Evolutionary conservation across 2,888 invertebrate species (phyloP), one percentile per base, ranked within the genome.

Genomic region (Patella caerulea): DNA sequence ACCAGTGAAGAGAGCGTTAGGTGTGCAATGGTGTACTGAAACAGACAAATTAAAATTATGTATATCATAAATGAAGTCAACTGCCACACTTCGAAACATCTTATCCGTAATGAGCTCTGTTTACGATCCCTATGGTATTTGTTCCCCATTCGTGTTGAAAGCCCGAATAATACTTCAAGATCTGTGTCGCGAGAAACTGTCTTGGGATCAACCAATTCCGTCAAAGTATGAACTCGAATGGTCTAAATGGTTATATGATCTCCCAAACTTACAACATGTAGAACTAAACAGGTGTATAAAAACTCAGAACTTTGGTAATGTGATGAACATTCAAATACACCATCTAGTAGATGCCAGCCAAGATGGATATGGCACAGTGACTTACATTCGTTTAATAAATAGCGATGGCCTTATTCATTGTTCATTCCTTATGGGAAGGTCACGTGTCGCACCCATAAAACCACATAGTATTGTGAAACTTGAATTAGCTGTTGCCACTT

Each of bases 1-100:
- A 15, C 80, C 79, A 45, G 45, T 45, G 45, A 45, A 78, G 19
- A 15, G 74, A 34, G 75, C 75, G 14, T 56, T 79, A n/a, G 79
- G 77, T 24, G 74, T 79, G 15, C 24, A 14, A 7, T 79, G 79
- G 79, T 52, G 34, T 12, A 52, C 74, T 5, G 69, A 56, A n/a
- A 24, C n/a, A 15, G 78, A 74, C 45, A 9, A 15, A 45, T 19
- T 78, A 24, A 74, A 71, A 19, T 74, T 78, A 19, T 45, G 12
- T 24, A 17, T 74, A 3, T 19, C 34, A 2, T 3, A 34, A 14
- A 52, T 54, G 17, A 24, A 34, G 7, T 55, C 14, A 15, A 17
- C 29, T 5, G 15, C 34, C 14, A 77, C 73, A 15, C 15, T 56
- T 55, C 69, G 73, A 52, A 54, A 54, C 3, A 34, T 78, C n/a